Evolutionary conservation across 1,140 invertebrate species (phyloP).

Genomic region (Drosophila miranda): DNA sequence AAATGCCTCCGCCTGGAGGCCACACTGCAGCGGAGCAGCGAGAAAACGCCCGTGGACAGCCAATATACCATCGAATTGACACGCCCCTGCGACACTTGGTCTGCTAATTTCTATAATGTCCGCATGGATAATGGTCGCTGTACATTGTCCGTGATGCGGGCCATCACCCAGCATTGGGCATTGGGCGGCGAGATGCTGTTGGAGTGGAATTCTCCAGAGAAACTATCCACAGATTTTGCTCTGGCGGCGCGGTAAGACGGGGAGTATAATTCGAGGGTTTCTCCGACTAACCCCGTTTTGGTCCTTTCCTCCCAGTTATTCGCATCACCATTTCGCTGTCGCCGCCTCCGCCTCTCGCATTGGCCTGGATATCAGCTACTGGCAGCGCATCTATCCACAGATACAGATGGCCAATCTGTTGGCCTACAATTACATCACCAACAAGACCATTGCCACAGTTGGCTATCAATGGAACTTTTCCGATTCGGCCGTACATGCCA

Average conservation of each 20-base stretch:
- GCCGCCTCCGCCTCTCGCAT: constrained; percentile 62
- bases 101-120: constrained; percentile 71
- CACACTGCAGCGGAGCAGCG: constrained; percentile 54
- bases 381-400: constrained; percentile 75
- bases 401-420: constrained; percentile 77
- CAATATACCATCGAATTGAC: constrained; percentile 68
- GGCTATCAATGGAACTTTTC: constrained; percentile 78
- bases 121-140: constrained; percentile 65
- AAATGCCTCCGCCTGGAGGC: constrained; percentile 67
- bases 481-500: constrained; percentile 67
- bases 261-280: not conserved
- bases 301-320: constrained; percentile 39
- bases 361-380: constrained; percentile 78
- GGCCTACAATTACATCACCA: constrained; percentile 72
- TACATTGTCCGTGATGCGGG: constrained; percentile 70
- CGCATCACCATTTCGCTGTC: constrained; percentile 58
- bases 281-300: too few relatives aligned
- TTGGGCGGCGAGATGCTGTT: constrained; percentile 68
- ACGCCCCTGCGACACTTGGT: constrained; percentile 65
- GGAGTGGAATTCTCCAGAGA: constrained; percentile 70
- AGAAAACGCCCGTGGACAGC: constrained; percentile 47
- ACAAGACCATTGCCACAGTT: constrained; percentile 70
- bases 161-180: constrained; percentile 62
- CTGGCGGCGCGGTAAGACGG: constrained; percentile 61
- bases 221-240: constrained; percentile 51